Evolutionary conservation across 2,888 invertebrate species (phyloP).

Genomic region (Sarcophaga variegata): DNA sequence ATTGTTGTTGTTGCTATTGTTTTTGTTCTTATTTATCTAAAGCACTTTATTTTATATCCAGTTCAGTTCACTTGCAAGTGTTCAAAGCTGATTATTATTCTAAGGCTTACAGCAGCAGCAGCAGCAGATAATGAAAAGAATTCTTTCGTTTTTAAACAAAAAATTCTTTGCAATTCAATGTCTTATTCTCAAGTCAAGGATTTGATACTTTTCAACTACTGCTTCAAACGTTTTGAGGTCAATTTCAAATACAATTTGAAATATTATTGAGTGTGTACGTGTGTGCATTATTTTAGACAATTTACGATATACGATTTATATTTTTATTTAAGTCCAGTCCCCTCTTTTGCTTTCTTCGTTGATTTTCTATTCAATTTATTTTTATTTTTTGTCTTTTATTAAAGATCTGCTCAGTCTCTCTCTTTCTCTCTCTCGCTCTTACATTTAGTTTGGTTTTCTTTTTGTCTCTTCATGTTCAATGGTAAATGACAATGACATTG

Average conservation of each 20-base stretch:
- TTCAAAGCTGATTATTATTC: constrained; percentile 37
- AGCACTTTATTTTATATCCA: constrained; percentile 13
- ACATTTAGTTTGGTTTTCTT: constrained; percentile 13
- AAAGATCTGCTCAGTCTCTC: neutral
- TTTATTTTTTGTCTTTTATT: neutral
- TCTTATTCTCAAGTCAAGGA: too few relatives aligned
- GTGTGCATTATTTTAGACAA: neutral
- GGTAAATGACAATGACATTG: constrained; percentile 61
- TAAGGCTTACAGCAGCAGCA: too few relatives aligned
- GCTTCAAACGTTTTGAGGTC: too few relatives aligned
- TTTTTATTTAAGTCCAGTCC: too few relatives aligned
- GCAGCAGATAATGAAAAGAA: neutral
- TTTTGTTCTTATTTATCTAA: constrained; percentile 25
- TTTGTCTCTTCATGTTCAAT: constrained; percentile 10
- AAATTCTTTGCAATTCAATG: too few relatives aligned
- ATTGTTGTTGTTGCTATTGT: neutral
- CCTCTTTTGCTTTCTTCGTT: too few relatives aligned
- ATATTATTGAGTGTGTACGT: neutral
- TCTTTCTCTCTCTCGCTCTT: neutral
- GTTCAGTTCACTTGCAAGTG: constrained; percentile 10
- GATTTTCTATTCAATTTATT: too few relatives aligned
- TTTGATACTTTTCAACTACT: too few relatives aligned
- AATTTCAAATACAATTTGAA: too few relatives aligned
- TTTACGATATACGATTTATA: too few relatives aligned
- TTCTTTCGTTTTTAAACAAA: neutral